These are phyloP conservation scores for Conchocele bisecta DNA, from an alignment of 2,888 invertebrate species.

Conservation along the genomic window DNA sequence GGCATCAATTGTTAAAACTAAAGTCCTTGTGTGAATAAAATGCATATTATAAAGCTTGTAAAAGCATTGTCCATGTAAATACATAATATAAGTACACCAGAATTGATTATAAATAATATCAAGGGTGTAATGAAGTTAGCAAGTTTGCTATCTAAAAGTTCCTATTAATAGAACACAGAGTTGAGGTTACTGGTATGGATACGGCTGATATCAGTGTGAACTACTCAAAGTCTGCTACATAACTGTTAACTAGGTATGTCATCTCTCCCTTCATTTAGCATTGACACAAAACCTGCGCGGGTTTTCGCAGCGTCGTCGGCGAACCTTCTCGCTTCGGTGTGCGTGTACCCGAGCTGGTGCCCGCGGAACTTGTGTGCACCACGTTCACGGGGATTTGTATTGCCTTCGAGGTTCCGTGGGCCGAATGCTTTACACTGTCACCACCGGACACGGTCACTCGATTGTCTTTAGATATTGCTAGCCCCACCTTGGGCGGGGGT, in stretches of 20 bases:
- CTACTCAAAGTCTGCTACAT: too few relatives aligned
- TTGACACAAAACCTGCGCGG: constrained; percentile 79
- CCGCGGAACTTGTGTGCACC: constrained; percentile 61
- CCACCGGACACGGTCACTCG: constrained; percentile 57
- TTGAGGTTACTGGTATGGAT: too few relatives aligned
- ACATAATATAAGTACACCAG: too few relatives aligned
- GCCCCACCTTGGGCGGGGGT: constrained; percentile 72
- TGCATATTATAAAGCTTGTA: too few relatives aligned
- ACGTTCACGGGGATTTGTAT: constrained; percentile 78
- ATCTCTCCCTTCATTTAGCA: constrained; percentile 73
- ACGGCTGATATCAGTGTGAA: too few relatives aligned
- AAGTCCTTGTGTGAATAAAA: too few relatives aligned
- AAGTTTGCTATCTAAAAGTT: too few relatives aligned
- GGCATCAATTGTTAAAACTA: too few relatives aligned
- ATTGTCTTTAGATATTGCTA: constrained; percentile 69
- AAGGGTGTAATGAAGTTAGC: too few relatives aligned
- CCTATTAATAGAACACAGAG: too few relatives aligned
- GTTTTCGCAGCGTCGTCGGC: constrained; percentile 74
- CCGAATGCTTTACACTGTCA: constrained; percentile 29
- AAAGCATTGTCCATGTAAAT: too few relatives aligned
- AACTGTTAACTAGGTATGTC: not conserved
- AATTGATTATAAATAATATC: too few relatives aligned
- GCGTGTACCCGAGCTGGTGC: constrained; percentile 53
- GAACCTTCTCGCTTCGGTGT: constrained; percentile 69
- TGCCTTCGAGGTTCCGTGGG: constrained; percentile 45